These are phyloP conservation scores for Caenorhabditis sp. DNA, from an alignment of 2,888 invertebrate species.

Conservation along the genomic window DNA sequence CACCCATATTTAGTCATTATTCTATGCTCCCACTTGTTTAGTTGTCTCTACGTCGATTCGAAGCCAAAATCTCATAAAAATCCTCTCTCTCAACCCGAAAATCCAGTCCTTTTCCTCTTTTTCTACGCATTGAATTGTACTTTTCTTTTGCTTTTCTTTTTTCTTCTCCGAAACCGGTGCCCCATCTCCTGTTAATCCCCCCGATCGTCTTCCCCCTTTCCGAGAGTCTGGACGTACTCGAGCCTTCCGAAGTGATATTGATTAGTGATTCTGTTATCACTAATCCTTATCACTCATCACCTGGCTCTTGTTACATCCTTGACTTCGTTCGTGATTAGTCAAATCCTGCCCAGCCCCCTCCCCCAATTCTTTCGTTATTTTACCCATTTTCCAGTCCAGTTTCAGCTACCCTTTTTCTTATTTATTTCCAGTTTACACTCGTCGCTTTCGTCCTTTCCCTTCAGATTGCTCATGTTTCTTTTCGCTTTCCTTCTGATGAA, in stretches of 20 bases:
- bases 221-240: conserved; percentile 59
- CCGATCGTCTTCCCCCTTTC: conserved; percentile 15
- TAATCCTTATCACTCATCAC: not conserved
- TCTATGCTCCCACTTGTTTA: conserved; percentile 21
- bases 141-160: conserved; percentile 11
- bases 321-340: conserved; percentile 65
- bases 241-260: conserved; percentile 40
- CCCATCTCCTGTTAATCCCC: conserved; percentile 21
- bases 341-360: conserved; percentile 47
- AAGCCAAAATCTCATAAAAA: conserved; percentile 48
- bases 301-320: conserved; percentile 50
- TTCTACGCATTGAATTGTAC: conserved; percentile 35
- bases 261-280: too few species aligned
- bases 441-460: conserved; percentile 22
- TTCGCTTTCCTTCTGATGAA: conserved; percentile 35
- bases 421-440: too few species aligned
- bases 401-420: conserved; percentile 28
- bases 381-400: conserved; percentile 1
- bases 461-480: conserved; percentile 26
- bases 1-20: conserved; percentile 7
- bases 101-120: conserved; percentile 20
- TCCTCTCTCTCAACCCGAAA: too few species aligned
- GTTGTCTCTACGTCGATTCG: conserved; percentile 60
- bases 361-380: conserved; percentile 4
- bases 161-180: conserved; percentile 33